phyloP scores from a whole-genome alignment of 2,113 vertebrate genomes.

The Ovis aries region ARS-UI_Ramb_v3.0 NC_056061.1:29832501-29833000 shows the following conservation, averaged over 20 bases:
- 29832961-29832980: constrained; percentile 56
- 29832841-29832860: neutral
- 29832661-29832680: neutral
- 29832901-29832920: constrained; percentile 51
- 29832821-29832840: neutral
- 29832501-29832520: neutral
- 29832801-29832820: neutral
- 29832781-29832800: neutral
- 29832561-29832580: constrained; percentile 61
- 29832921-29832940: constrained; percentile 42
- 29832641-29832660: constrained; percentile 39
- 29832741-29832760: constrained; percentile 23
- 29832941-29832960: constrained; percentile 58
- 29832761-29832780: neutral
- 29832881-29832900: constrained; percentile 15
- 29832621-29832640: constrained; percentile 56
- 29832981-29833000: constrained; percentile 35
- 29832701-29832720: constrained; percentile 35
- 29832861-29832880: neutral
- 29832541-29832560: neutral
- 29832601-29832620: constrained; percentile 66
- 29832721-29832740: constrained; percentile 5
- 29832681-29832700: constrained; percentile 42
- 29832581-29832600: constrained; percentile 31
- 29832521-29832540: neutral